These are phyloP conservation scores for Pherbina coryleti DNA, from an alignment of 2,888 invertebrate genomes.

Conservation along the genomic window DNA sequence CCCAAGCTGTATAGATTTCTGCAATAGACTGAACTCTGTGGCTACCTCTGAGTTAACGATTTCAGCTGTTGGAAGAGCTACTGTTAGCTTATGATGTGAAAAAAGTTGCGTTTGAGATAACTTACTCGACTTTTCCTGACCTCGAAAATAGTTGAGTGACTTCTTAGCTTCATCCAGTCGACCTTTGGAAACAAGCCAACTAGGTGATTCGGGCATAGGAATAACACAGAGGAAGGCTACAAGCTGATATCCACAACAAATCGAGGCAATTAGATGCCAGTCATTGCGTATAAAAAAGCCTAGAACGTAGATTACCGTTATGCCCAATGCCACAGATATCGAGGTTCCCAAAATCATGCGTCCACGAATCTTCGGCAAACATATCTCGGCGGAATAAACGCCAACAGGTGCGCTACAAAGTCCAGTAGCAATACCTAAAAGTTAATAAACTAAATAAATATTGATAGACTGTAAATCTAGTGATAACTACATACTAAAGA, in stretches of 20 bases:
- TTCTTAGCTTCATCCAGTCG: slow-evolving; percentile 73
- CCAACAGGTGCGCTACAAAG: slow-evolving; percentile 66
- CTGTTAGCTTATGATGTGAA: background rate
- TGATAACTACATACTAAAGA: background rate
- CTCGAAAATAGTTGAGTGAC: slow-evolving; percentile 75
- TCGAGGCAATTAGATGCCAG: slow-evolving; percentile 64
- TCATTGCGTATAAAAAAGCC: slow-evolving; percentile 71
- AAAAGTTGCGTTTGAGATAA: background rate
- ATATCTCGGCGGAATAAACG: slow-evolving; percentile 69
- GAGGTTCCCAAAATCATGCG: slow-evolving; percentile 76
- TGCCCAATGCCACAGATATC: slow-evolving; percentile 75
- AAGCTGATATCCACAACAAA: slow-evolving; percentile 64
- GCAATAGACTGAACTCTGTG: slow-evolving; percentile 58
- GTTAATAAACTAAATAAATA: background rate
- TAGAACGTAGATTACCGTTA: slow-evolving; percentile 75
- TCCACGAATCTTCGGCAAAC: slow-evolving; percentile 74
- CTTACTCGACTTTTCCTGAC: slow-evolving; percentile 67
- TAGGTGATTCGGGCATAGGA: slow-evolving; percentile 77
- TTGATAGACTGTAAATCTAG: background rate
- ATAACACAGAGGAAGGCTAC: slow-evolving; percentile 69
- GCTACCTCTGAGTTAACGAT: slow-evolving; percentile 61
- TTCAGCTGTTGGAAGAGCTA: slow-evolving; percentile 50
- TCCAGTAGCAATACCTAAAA: slow-evolving; percentile 63
- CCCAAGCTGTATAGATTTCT: slow-evolving; percentile 57
- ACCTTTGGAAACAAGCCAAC: slow-evolving; percentile 76